A percentile compares a stretch with the other conserved stretches of the same genome.
Evolutionary conservation across 2,888 invertebrate species (phyloP).

Genomic region (Halocaridina rubra): DNA sequence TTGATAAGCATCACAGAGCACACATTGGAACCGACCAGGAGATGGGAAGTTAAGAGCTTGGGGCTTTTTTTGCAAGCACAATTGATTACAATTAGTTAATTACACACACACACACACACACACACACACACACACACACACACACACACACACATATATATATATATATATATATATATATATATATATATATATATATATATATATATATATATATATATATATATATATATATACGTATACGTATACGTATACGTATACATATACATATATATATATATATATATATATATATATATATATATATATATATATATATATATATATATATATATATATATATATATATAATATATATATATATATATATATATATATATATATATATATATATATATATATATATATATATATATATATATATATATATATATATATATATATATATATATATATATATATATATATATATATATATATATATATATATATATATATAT

Average conservation of each 20-base stretch:
- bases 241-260: not conserved
- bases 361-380: not conserved
- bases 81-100: too few species aligned
- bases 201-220: not conserved
- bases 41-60: too few species aligned
- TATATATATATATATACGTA: not conserved
- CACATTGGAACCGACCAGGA: too few species aligned
- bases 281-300: not conserved
- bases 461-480: not conserved
- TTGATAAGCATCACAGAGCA: too few species aligned
- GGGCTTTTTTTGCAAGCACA: too few species aligned
- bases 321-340: not conserved
- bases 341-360: not conserved
- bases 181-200: not conserved
- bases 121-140: not conserved
- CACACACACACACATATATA: not conserved
- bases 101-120: not conserved
- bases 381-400: not conserved
- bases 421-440: not conserved
- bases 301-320: not conserved
- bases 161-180: not conserved
- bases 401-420: not conserved
- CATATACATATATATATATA: not conserved
- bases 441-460: not conserved
- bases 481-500: not conserved